Evolutionary conservation across 2,113 vertebrate species (phyloP), one percentile per base, ranked within the genome.

Genomic region (Oryzias woworae): DNA sequence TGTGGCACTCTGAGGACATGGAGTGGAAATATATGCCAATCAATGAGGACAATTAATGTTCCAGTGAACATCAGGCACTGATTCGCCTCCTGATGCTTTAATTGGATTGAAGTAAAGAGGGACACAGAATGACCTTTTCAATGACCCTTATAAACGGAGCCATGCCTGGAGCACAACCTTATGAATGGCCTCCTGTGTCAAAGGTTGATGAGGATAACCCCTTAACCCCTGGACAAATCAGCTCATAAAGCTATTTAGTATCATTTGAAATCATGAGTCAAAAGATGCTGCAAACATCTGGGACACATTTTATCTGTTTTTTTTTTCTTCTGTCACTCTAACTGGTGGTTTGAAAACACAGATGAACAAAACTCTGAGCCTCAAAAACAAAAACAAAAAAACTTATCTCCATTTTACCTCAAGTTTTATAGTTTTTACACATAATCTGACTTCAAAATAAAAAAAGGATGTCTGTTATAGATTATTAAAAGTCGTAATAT

Each of bases 111-210:
- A 81, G 74, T 73, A 70, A 82, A 87, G 75, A 61, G 58, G 62
- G 69, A 78, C 66, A 48, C 48, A 69, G 59, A 76, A 71, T 54
- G 84, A 90, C 88, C 90, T 81, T 62, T 84, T 54, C 65, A 52
- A 17, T 84, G 87, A 92, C 87, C 87, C 78, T 74, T 79, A 71
- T 78, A 81, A 82, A 82, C 82, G 69, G 60, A 69, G 56, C 69
- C 16, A 28, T 81, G 83, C 75, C 83, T 71, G 72, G 69, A 85
- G 85, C 77, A 74, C 73, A 81, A 81, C 85, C 85, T 78, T 53
- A 73, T 74, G 77, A 81, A 68, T 86, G 86, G 90, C 91, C 89
- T 36, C 81, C 14, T 48, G 75, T 83, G 90, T 92, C 90, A 91
- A 69, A 65, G 90, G 92, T 91, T 75, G 84, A 88, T 81, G 85